Evolutionary conservation across 2,797 vertebrate genomes (phyloP).

Genomic region (Cynodonichthys magdalenae): DNA sequence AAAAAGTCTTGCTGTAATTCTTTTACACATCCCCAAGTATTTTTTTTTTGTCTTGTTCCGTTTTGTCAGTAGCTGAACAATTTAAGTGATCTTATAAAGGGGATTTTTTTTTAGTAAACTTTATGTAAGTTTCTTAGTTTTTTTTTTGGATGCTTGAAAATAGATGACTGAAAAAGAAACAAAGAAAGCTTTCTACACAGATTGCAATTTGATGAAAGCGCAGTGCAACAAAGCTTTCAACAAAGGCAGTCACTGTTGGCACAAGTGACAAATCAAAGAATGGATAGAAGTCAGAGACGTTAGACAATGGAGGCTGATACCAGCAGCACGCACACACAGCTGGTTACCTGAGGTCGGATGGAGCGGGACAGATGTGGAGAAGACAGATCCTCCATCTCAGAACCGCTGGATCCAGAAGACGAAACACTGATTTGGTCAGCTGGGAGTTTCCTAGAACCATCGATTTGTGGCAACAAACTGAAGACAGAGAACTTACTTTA

Average conservation of each 20-base stretch:
- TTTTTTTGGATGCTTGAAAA: constrained; percentile 6
- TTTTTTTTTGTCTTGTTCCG: no score
- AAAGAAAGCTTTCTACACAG: constrained; percentile 29
- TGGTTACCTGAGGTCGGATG: constrained; percentile 69
- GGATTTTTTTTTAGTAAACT: not conserved
- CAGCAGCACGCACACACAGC: not conserved
- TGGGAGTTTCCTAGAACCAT: constrained; percentile 66
- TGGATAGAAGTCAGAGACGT: constrained; percentile 1
- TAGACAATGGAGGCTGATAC: constrained; percentile 4
- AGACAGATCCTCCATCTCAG: constrained; percentile 76
- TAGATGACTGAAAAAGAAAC: constrained; percentile 34
- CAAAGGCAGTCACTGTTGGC: constrained; percentile 24
- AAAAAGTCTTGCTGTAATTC: no score
- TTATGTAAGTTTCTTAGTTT: constrained; percentile 9
- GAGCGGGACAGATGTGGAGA: constrained; percentile 45
- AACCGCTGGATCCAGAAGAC: constrained; percentile 78
- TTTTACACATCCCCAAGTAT: no score
- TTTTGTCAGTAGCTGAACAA: no score
- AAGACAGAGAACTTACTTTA: constrained; percentile 10
- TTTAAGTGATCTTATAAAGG: no score
- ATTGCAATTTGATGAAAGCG: constrained; percentile 7
- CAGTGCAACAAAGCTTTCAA: constrained; percentile 9
- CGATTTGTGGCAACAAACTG: constrained; percentile 74
- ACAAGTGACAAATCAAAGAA: constrained; percentile 17
- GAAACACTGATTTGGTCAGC: constrained; percentile 77